Evolutionary conservation across 2,113 vertebrate genomes (phyloP), one percentile per base, ranked within the genome.

Genomic region (Pterocles orientalis): DNA sequence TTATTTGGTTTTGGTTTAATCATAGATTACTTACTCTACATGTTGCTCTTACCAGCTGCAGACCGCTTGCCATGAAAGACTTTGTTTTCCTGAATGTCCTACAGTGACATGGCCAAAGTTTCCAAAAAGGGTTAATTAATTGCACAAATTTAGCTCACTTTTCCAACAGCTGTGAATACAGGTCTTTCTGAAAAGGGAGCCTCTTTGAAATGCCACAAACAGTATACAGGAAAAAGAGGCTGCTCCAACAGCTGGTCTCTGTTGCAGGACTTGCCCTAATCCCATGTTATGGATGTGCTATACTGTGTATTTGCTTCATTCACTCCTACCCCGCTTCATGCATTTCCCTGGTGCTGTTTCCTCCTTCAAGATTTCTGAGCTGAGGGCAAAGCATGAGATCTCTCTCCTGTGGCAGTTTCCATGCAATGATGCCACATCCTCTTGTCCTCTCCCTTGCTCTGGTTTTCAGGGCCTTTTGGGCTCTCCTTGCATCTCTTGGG

Each of bases 41-140:
- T 0, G 0, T 48, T 57, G 50, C 10, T 73, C 7, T 83, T 61
- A 65, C 9, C 2, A 3, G 18, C 34, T 77, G 26, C 10, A 79
- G 48, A 43, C 36, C 1, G 0, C 41, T 80, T 61, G 50, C 64
- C 0, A 0, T 9, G 33, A 75, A 90, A 61, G 11, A n/a, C 6
- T 53, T 70, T 77, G 10, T 78, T 66, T 94, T 76, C 31, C 34
- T 88, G 39, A 62, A 43, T 79, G 60, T 28, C 20, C 60, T 79
- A 39, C 17, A 54, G 29, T 8, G 36, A 17, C 21, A 17, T 64
- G 79, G 45, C 14, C 54, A 65, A 76, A 75, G 36, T 51, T 69
- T 73, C 69, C 26, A 77, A 75, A 64, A 21, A 31, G 68, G 28
- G 39, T 54, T 66, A 31, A 10, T 47, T 66, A 41, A 36, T 43